Conservation (phyloP, 1,140 invertebrate genomes). For the Drosophila busckii region DNA sequence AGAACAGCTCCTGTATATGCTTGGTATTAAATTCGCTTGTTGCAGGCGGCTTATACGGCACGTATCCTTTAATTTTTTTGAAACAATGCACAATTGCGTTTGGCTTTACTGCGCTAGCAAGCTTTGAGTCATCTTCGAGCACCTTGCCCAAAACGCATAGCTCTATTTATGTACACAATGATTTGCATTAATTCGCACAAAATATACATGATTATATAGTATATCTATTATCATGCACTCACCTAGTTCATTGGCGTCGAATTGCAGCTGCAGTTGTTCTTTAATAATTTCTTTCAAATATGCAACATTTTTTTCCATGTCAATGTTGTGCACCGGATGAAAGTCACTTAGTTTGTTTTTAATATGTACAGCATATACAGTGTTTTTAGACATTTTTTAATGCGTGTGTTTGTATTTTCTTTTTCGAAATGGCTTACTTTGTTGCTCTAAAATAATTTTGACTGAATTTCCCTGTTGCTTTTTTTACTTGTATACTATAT, state of each 20-base stretch:
- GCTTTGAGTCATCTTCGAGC: slow-evolving; percentile 48
- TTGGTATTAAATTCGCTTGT: slow-evolving; percentile 51
- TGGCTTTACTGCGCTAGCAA: slow-evolving; percentile 37
- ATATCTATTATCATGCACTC: slow-evolving; percentile 20
- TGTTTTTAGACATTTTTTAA: slow-evolving; percentile 29
- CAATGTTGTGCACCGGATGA: slow-evolving; percentile 59
- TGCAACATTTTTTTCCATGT: slow-evolving; percentile 53
- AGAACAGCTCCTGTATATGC: slow-evolving; percentile 64
- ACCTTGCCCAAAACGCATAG: slow-evolving; percentile 58
- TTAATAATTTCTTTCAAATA: slow-evolving; percentile 58
- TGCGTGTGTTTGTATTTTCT: not conserved
- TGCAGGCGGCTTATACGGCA: slow-evolving; percentile 52
- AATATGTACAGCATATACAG: slow-evolving; percentile 59
- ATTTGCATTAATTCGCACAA: slow-evolving; percentile 27
- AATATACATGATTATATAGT: not conserved
- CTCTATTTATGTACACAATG: slow-evolving; percentile 55
- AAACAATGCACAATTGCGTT: slow-evolving; percentile 68
- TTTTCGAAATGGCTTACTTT: slow-evolving; percentile 27
- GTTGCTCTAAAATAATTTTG: slow-evolving; percentile 8
- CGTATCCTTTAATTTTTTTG: slow-evolving; percentile 54
- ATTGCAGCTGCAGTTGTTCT: slow-evolving; percentile 56
- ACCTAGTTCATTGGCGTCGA: slow-evolving; percentile 63
- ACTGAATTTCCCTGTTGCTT: slow-evolving; percentile 2
- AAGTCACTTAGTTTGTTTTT: slow-evolving; percentile 67
- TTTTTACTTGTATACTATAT: too few relatives aligned